Evolutionary conservation across 2,797 vertebrate species (phyloP), one percentile per base, ranked within the genome.

Genomic region (Phyllotis vaccarum): DNA sequence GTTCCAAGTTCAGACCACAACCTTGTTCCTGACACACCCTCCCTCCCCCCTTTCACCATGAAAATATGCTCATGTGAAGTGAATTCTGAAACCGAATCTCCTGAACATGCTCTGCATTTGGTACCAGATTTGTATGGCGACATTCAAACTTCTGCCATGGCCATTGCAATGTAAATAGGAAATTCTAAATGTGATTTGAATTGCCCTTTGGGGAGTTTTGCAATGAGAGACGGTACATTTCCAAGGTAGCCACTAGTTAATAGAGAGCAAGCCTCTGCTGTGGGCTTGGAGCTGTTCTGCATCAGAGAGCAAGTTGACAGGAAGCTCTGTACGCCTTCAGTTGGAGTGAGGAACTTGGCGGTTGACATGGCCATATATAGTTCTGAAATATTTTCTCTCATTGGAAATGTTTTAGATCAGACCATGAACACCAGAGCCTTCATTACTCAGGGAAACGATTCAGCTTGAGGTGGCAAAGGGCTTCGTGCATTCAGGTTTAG

Each of bases 91-190:
- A 96, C 95, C 2, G 27, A 93, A 97, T 91, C 92, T 7, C 1
- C 68, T 43, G 82, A 89, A 75, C 86, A 75, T 27, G 49, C 72
- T 95, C 93, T 56, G 87, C 72, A 43, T 93, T 97, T 96, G 97
- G 97, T 96, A 91, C 93, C 90, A 82, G 70, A 96, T 94, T 95
- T 94, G 92, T 58, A 81, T 97, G 95, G 93, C 95, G 96, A 97
- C 97, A 96, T 97, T 97, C 92, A 94, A 83, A 90, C 89, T 89
- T 81, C 96, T 95, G 95, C 96, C 95, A 97, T 96, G 96, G 92
- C 95, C 40, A 19, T 62, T 97, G 96, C 93, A 97, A 97, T 96
- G 97, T 97, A 98, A 98, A 98, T 97, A 97, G 97, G 96, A 97
- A 97, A 95, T 83, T 97, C 97, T 97, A 97, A 97, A 86, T 91